Evolutionary conservation across 1,140 invertebrate genomes (phyloP).

Genomic region (Drosophila gunungcola): DNA sequence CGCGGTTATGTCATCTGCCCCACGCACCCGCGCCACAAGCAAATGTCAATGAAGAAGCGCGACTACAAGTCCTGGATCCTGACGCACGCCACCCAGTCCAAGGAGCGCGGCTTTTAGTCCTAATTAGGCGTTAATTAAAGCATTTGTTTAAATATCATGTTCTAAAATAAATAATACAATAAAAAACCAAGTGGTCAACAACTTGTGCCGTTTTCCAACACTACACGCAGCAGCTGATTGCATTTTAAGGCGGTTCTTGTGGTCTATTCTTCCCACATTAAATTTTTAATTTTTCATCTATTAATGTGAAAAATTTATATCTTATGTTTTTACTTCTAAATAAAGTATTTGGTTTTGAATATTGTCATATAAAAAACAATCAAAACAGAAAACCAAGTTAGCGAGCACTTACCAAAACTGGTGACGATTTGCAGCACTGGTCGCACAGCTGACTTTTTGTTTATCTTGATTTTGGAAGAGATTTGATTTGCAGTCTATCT

Average conservation of each 20-base stretch:
- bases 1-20: slow-evolving; percentile 90
- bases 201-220: background rate
- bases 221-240: background rate
- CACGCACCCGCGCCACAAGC: slow-evolving; percentile 91
- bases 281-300: too few relatives aligned
- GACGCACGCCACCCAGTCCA: slow-evolving; percentile 89
- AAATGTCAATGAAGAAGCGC: slow-evolving; percentile 88
- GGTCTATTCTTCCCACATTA: too few relatives aligned
- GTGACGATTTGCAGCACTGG: background rate
- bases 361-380: slow-evolving; percentile 3
- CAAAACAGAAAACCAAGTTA: background rate
- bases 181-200: background rate
- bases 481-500: slow-evolving; percentile 21
- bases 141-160: slow-evolving; percentile 20
- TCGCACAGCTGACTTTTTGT: slow-evolving; percentile 21
- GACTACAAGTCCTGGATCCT: slow-evolving; percentile 89
- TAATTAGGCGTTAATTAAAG: slow-evolving; percentile 6
- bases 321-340: background rate
- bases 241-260: too few relatives aligned
- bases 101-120: slow-evolving; percentile 86
- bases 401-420: slow-evolving; percentile 25
- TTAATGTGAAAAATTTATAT: too few relatives aligned
- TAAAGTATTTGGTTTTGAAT: slow-evolving; percentile 15
- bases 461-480: slow-evolving; percentile 30
- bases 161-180: slow-evolving; percentile 11